Conservation (phyloP, 2,113 vertebrate species). For the Atherinomorus stipes region DNA sequence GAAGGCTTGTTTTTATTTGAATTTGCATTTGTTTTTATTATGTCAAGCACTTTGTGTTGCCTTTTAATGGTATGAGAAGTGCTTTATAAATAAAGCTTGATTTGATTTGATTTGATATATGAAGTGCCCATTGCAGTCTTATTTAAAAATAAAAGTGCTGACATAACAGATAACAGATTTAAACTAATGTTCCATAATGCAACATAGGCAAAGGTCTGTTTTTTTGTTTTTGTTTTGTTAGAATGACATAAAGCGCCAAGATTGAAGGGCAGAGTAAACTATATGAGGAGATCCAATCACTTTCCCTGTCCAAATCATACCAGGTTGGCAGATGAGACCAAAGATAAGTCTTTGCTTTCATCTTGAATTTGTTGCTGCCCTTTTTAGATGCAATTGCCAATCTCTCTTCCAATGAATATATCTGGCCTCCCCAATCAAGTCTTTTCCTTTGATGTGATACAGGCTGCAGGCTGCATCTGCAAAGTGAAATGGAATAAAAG, state of each 20-base stretch:
- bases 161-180: conserved; percentile 40
- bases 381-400: conserved; percentile 64
- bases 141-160: conserved; percentile 27
- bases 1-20: no score
- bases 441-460: conserved; percentile 64
- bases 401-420: conserved; percentile 55
- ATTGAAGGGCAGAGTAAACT: conserved; percentile 56
- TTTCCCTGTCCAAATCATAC: conserved; percentile 52
- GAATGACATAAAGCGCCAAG: conserved; percentile 33
- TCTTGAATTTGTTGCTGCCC: conserved; percentile 65
- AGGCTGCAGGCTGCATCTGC: conserved; percentile 34
- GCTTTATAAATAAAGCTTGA: no score
- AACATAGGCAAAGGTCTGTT: conserved; percentile 18
- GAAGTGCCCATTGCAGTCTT: conserved; percentile 12
- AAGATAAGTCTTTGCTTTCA: conserved; percentile 64
- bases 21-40: no score
- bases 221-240: conserved; percentile 25
- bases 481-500: conserved; percentile 39
- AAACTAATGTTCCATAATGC: conserved; percentile 31
- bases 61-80: no score
- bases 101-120: no score
- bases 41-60: no score
- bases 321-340: conserved; percentile 59
- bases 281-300: conserved; percentile 56
- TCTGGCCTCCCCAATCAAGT: conserved; percentile 46